These are phyloP conservation scores for Cataglyphis cursor DNA, from an alignment of 2,888 invertebrate species.

Conservation along the genomic window DNA sequence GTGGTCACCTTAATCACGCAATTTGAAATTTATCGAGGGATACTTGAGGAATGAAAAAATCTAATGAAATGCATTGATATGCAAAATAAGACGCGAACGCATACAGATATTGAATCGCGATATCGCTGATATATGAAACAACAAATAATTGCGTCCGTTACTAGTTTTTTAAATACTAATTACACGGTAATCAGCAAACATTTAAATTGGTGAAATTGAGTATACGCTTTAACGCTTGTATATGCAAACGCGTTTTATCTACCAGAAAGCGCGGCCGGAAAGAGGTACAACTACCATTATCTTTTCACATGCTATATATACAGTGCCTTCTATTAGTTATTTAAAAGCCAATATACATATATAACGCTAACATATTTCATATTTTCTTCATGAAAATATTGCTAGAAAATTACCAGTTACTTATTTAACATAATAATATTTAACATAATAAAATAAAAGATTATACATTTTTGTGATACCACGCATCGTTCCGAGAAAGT, in stretches of 20 bases:
- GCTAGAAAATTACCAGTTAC: neutral
- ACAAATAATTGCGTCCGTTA: conserved; percentile 40
- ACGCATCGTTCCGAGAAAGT: neutral
- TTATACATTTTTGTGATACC: neutral
- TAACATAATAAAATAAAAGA: neutral
- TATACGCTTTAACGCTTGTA: neutral
- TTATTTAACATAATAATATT: neutral
- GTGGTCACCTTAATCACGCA: conserved; percentile 32
- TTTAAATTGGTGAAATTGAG: conserved; percentile 32
- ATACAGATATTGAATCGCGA: conserved; percentile 36
- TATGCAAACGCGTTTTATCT: conserved; percentile 35
- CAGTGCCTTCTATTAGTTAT: neutral
- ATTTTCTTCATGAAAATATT: neutral
- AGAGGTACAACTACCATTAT: neutral
- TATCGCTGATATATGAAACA: neutral
- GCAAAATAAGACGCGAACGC: conserved; percentile 26
- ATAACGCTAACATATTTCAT: neutral
- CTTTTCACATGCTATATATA: neutral
- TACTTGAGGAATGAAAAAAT: conserved; percentile 27
- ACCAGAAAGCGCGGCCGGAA: conserved; percentile 16
- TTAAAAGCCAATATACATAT: neutral
- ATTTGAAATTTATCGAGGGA: conserved; percentile 40
- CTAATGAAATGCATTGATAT: conserved; percentile 54
- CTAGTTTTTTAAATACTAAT: conserved; percentile 45
- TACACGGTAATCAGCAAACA: conserved; percentile 37